Base-by-base conservation (phyloP, 2,888 invertebrate genomes). In the Lasioglossum zephyrum region DNA sequence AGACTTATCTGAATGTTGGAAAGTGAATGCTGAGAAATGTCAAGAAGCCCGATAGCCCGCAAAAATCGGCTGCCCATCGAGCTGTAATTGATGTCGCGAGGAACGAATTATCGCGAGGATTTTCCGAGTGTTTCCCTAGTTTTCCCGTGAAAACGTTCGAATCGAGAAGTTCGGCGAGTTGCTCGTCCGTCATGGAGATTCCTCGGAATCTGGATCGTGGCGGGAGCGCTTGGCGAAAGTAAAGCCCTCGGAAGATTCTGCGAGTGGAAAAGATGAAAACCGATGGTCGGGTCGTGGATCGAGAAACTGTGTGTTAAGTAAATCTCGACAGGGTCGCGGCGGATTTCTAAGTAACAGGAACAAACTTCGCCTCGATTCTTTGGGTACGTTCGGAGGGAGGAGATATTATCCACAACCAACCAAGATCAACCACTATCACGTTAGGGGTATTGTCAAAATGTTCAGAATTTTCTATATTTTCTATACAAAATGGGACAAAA, bases 181-280 rank as follows among this genome's bases (percentile, higher is more conserved):
- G 26, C 60, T 60, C 60, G 60, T n/a, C 11, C 60, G 60, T 60
- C 60, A 26, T 26, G 26, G 11, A 60, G 60, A 60, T 60, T 60
- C 60, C 11, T 11, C 60, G 60, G 69, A 69, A 69, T 69, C 69
- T 36, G 36, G 69, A 39, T 69, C 63, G 39, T 39, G 69, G 8
- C 6, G 18, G 18, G 31, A 18, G 8, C 16, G 39, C 39, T 13
- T 36, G 39, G 9, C 57, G 47, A 26, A 44, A 36, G 60, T 26
- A n/a, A 75, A 84, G 53, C 78, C 72, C 53, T 44, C 73, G 36
- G 73, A 60, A 73, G 69, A 73, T 63, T 73, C 13, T 11, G n/a
- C n/a, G 18, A 16, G 66, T 31, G 66, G 39, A 39, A 47, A 39
- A 49, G 77, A 84, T 41, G 74, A 84, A 70, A 77, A 69, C 79